Evolutionary conservation across 2,113 vertebrate species (phyloP).

Genomic region (Macrotus californicus): DNA sequence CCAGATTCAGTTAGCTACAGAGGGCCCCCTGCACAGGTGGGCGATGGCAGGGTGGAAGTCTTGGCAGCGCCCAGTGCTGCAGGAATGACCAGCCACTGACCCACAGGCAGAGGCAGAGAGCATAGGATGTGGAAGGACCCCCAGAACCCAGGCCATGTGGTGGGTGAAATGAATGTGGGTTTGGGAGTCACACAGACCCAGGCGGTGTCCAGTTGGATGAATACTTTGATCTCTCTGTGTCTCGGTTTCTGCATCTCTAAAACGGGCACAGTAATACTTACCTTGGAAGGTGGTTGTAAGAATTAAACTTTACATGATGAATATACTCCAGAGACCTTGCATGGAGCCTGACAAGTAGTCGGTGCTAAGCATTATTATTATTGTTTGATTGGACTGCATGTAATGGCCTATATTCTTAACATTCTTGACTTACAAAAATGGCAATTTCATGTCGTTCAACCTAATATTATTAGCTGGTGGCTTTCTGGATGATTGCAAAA

Average conservation of each 20-base stretch:
- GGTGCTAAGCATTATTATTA: background rate
- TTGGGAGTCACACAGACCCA: background rate
- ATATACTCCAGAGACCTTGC: background rate
- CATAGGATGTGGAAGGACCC: background rate
- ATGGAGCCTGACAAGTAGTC: background rate
- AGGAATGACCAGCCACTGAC: background rate
- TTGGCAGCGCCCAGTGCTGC: background rate
- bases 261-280: background rate
- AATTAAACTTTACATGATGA: background rate
- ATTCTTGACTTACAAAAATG: background rate
- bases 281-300: background rate
- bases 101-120: background rate
- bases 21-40: background rate
- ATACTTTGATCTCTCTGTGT: background rate
- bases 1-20: background rate
- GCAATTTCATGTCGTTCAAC: background rate
- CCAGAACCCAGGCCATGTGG: accelerated
- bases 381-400: background rate
- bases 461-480: background rate
- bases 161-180: background rate
- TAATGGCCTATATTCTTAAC: background rate
- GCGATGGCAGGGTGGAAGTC: background rate
- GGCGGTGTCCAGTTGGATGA: background rate
- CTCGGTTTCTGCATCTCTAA: background rate
- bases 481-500: background rate